These are phyloP conservation scores for Tangara arthus DNA, from an alignment of 2,797 vertebrate species.

Conservation along the genomic window DNA sequence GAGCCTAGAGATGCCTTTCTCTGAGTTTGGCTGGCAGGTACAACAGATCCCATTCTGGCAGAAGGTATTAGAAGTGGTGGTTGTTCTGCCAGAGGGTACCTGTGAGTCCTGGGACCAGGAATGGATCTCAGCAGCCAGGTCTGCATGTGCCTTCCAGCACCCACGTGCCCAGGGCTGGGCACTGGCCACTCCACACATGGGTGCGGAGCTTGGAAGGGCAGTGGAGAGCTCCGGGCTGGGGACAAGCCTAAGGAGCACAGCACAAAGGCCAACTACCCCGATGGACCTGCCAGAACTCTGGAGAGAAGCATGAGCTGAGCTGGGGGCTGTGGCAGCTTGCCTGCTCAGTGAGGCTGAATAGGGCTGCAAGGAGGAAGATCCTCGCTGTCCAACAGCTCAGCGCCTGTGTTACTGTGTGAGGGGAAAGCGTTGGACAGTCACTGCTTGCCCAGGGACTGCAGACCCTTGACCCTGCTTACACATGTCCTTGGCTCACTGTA, in stretches of 20 bases:
- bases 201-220: fast-evolving
- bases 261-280: not conserved
- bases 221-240: fast-evolving
- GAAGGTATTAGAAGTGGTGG: not conserved
- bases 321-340: not conserved
- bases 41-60: not conserved
- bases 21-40: not conserved
- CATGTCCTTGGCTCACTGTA: not conserved
- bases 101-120: not conserved
- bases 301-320: not conserved
- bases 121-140: fast-evolving
- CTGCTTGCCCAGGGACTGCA: not conserved
- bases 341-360: not conserved
- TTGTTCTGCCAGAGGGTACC: not conserved
- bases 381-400: fast-evolving
- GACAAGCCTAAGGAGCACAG: not conserved
- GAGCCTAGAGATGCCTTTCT: not conserved
- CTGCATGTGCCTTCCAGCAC: fast-evolving
- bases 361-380: not conserved
- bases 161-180: fast-evolving
- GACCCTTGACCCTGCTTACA: not conserved
- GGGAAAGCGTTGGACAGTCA: not conserved
- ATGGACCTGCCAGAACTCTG: fast-evolving
- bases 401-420: not conserved
- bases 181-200: fast-evolving